These are phyloP conservation scores for Polyommatus iphigenia DNA, from an alignment of 2,888 invertebrate species.

Conservation along the genomic window DNA sequence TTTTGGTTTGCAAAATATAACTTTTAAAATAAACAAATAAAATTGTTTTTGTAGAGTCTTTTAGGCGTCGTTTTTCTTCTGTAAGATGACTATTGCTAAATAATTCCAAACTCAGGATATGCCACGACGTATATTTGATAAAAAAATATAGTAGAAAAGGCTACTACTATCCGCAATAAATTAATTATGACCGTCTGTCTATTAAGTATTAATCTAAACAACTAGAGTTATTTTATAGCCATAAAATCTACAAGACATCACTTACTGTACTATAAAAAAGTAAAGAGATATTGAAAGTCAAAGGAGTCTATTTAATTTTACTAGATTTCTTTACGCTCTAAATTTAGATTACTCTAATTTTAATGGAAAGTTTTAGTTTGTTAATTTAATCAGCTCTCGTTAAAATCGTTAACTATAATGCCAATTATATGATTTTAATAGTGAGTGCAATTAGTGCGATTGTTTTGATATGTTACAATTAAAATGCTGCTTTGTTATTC, in stretches of 20 bases:
- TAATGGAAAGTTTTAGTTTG: slow-evolving; percentile 11
- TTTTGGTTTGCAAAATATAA: too few species aligned
- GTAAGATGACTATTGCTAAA: too few species aligned
- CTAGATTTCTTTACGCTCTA: neutral
- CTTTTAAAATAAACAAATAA: too few species aligned
- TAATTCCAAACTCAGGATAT: too few species aligned
- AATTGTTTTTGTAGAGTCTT: neutral
- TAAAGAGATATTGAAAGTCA: neutral
- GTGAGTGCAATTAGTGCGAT: neutral
- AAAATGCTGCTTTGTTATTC: neutral
- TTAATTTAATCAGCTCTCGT: slow-evolving; percentile 14
- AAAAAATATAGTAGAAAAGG: too few species aligned
- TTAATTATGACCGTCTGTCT: neutral
- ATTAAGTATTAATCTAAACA: neutral
- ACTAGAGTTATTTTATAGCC: neutral
- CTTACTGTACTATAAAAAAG: neutral
- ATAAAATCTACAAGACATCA: neutral
- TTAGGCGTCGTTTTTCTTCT: neutral
- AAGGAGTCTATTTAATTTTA: neutral
- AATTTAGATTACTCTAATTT: neutral
- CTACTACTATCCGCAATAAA: too few species aligned
- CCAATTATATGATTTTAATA: neutral
- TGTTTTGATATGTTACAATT: neutral
- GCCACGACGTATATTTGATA: too few species aligned
- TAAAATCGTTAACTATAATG: slow-evolving; percentile 9